Conservation (phyloP, 2,888 invertebrate species). For the Xestia c-nigrum region DNA sequence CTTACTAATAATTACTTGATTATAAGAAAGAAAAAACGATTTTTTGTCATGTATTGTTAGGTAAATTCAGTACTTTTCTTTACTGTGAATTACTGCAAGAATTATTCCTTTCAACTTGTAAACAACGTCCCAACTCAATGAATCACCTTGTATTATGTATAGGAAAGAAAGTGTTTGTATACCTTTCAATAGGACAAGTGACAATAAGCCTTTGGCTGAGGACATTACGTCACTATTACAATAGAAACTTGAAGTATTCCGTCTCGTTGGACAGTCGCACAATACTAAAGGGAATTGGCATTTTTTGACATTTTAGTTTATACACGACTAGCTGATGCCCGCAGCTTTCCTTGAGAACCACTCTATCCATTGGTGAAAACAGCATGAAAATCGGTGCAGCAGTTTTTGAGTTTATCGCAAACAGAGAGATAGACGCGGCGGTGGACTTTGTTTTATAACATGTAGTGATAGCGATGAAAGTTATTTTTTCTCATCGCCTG, state of each 20-base stretch:
- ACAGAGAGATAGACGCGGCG: too few relatives aligned
- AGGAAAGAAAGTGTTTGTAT: constrained; percentile 52
- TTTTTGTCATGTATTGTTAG: not conserved
- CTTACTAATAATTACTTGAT: not conserved
- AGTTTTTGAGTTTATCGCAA: too few relatives aligned
- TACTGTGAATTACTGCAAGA: not conserved
- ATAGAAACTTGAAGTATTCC: constrained; percentile 26
- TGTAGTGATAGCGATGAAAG: too few relatives aligned
- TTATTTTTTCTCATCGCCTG: too few relatives aligned
- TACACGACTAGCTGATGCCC: too few relatives aligned
- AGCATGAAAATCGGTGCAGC: too few relatives aligned
- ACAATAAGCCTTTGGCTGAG: constrained; percentile 42
- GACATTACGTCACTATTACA: constrained; percentile 42
- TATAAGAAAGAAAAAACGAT: not conserved
- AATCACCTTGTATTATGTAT: constrained; percentile 16
- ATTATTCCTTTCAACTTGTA: not conserved
- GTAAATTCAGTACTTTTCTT: not conserved
- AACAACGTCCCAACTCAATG: not conserved
- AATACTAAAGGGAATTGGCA: not conserved
- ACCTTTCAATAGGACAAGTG: constrained; percentile 39
- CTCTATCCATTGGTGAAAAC: too few relatives aligned
- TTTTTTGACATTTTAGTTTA: not conserved
- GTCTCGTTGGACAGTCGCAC: constrained; percentile 9
- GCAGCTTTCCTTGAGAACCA: too few relatives aligned
- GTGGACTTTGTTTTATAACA: too few relatives aligned